Evolutionary conservation across 2,888 invertebrate species (phyloP).

Genomic region (Cryptocheilus praepositus): DNA sequence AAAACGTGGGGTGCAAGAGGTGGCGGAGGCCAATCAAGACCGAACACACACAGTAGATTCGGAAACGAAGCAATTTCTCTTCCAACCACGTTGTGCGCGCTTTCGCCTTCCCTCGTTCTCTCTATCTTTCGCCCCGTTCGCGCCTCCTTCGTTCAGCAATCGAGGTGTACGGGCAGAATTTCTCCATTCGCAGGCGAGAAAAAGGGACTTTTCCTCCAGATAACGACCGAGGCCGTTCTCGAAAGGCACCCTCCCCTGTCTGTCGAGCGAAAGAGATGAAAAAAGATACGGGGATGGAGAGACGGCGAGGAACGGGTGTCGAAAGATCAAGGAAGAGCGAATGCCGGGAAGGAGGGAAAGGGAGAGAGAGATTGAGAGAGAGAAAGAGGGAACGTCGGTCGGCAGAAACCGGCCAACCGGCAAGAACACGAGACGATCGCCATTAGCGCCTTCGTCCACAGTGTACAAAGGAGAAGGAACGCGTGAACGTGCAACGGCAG

Average conservation of each 20-base stretch:
- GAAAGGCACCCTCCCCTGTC: constrained; percentile 41
- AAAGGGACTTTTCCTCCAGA: constrained; percentile 59
- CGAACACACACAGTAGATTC: constrained; percentile 61
- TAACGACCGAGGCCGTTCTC: constrained; percentile 55
- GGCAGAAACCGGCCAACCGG: constrained; percentile 52
- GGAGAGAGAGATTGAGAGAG: not conserved
- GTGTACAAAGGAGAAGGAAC: constrained; percentile 49
- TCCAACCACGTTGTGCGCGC: constrained; percentile 62
- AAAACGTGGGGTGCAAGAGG: constrained; percentile 27
- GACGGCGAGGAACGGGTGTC: not conserved
- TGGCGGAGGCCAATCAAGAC: constrained; percentile 59
- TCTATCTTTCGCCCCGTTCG: constrained; percentile 13
- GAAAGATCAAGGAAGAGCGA: not conserved
- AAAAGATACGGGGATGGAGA: constrained; percentile 6
- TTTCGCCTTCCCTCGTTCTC: constrained; percentile 32
- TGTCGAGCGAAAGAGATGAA: constrained; percentile 12
- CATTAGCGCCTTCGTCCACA: constrained; percentile 55
- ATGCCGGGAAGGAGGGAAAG: not conserved
- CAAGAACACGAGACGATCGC: constrained; percentile 58
- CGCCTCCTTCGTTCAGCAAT: constrained; percentile 34
- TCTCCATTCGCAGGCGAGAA: constrained; percentile 49
- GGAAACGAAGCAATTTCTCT: constrained; percentile 68
- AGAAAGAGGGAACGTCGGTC: constrained; percentile 8
- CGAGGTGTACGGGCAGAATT: constrained; percentile 43
- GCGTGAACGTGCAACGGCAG: constrained; percentile 42